Percentiles rank a stretch among this genome's conserved stretches.
phyloP scores from a whole-genome alignment of 2,797 vertebrate species.

The Lepilemur septentrionalis region DNA sequence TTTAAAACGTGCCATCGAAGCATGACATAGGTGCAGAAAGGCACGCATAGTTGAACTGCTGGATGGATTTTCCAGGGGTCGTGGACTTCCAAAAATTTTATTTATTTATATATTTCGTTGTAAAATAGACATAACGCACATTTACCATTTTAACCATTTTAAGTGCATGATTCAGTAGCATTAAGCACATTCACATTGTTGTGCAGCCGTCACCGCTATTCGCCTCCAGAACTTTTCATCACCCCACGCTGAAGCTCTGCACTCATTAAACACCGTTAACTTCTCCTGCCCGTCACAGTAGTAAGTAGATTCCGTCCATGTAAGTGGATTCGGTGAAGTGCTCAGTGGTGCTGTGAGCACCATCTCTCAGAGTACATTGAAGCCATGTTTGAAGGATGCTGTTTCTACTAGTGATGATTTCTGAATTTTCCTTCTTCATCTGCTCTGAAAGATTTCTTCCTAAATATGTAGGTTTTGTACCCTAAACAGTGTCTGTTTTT shows the following conservation, averaged over 20 bases:
- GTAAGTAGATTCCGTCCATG: neutral
- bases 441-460: slow-evolving; percentile 9
- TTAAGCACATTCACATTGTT: neutral
- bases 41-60: neutral
- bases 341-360: neutral
- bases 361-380: neutral
- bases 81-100: neutral
- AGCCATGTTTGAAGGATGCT: neutral
- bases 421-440: neutral
- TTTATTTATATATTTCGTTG: neutral
- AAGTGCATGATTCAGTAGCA: neutral
- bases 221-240: neutral
- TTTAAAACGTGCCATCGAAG: neutral
- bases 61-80: neutral
- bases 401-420: neutral
- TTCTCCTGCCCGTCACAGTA: neutral
- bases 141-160: neutral
- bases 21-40: neutral
- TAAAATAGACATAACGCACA: neutral
- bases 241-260: neutral
- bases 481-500: neutral
- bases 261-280: neutral
- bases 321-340: neutral
- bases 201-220: neutral
- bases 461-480: neutral